Evolutionary conservation across 2,113 vertebrate species (phyloP).

Genomic region (Peromyscus polionotus): DNA sequence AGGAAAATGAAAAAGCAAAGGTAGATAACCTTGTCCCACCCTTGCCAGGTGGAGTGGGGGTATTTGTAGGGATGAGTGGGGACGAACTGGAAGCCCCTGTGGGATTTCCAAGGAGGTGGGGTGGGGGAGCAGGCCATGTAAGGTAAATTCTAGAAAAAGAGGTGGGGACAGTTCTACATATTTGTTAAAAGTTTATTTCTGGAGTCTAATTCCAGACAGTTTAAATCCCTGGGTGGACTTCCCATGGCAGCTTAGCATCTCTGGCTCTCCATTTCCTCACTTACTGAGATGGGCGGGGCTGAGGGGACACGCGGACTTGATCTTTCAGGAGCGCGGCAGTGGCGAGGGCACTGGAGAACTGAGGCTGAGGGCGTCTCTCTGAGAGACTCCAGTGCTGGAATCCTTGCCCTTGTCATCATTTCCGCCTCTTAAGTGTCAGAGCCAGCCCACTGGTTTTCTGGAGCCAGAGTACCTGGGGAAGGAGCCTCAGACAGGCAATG

Average conservation of each 20-base stretch:
- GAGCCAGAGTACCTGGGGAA: background rate
- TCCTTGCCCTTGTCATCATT: background rate
- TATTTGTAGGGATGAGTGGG: background rate
- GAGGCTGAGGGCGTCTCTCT: background rate
- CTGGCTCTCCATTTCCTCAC: background rate
- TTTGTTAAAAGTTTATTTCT: constrained; percentile 2
- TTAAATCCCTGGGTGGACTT: background rate
- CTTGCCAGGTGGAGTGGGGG: background rate
- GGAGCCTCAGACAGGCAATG: background rate
- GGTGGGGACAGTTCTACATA: background rate
- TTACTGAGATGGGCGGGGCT: background rate
- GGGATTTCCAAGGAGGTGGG: constrained; percentile 11
- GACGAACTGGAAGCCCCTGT: background rate
- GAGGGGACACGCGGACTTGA: background rate
- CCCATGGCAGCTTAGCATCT: background rate
- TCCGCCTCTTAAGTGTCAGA: background rate
- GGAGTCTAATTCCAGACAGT: background rate
- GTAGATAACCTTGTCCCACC: background rate
- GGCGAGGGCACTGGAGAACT: background rate
- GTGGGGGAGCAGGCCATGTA: too few relatives aligned
- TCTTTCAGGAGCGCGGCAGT: too few relatives aligned
- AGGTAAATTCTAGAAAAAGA: background rate
- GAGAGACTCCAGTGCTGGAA: background rate
- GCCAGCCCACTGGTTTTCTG: background rate
- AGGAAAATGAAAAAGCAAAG: constrained; percentile 35